Conservation (phyloP, 2,113 vertebrate genomes). For the Bostrychus sinensis region DNA sequence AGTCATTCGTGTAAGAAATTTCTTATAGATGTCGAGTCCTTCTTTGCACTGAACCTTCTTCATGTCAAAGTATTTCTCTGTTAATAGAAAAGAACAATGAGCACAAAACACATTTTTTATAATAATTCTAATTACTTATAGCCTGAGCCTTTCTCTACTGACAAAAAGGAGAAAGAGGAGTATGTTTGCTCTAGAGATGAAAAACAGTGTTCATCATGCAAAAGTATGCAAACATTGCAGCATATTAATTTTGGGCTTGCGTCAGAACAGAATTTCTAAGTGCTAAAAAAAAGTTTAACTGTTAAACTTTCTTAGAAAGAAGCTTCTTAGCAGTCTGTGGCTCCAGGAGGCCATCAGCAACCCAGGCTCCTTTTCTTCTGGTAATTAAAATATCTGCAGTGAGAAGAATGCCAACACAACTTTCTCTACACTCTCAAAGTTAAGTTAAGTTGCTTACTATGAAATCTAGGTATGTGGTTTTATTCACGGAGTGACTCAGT, state of each 20-base stretch:
- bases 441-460: conserved; percentile 1
- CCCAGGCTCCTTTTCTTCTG: neutral
- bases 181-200: neutral
- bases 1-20: conserved; percentile 96
- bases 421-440: neutral
- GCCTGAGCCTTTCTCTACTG: neutral
- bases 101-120: neutral
- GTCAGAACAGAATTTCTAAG: neutral
- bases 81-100: conserved; percentile 29
- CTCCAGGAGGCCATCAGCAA: neutral
- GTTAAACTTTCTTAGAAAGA: neutral
- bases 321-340: conserved; percentile 6
- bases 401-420: neutral
- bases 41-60: conserved; percentile 98
- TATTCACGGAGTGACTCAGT: too few relatives aligned
- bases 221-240: neutral
- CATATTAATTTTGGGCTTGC: neutral
- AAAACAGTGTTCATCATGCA: neutral
- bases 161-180: neutral
- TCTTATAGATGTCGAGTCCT: conserved; percentile 96
- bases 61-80: conserved; percentile 99
- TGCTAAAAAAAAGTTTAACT: neutral
- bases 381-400: neutral
- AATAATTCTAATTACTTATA: neutral
- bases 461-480: neutral